Evolutionary conservation across 2,797 vertebrate species (phyloP).

Genomic region (Alcedo atthis): DNA sequence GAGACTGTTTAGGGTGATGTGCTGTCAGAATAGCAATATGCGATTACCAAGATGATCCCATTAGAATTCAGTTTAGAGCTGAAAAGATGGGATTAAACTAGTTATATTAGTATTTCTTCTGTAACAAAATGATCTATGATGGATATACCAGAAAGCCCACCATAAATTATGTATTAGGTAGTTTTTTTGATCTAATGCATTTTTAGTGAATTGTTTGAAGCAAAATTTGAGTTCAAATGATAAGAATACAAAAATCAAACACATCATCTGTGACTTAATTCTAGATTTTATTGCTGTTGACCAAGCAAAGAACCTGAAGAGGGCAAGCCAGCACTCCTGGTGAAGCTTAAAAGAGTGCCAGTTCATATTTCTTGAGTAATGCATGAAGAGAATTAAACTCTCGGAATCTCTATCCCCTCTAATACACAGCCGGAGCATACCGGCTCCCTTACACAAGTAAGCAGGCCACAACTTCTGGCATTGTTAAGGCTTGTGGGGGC

Average conservation of each 20-base stretch:
- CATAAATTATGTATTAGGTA: rapidly evolving
- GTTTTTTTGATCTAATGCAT: not conserved
- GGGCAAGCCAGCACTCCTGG: rapidly evolving
- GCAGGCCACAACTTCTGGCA: rapidly evolving
- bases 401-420: not conserved
- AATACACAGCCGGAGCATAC: not conserved
- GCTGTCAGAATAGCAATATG: not conserved
- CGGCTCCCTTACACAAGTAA: rapidly evolving
- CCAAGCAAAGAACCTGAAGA: not conserved
- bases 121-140: not conserved
- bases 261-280: constrained; percentile 69
- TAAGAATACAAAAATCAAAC: not conserved
- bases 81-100: not conserved
- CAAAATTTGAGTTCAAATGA: not conserved
- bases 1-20: not conserved
- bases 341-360: not conserved
- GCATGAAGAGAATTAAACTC: rapidly evolving
- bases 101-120: not conserved
- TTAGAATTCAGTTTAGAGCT: not conserved
- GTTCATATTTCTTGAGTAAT: rapidly evolving
- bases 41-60: not conserved
- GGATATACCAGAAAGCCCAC: not conserved
- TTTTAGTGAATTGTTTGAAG: not conserved
- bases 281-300: not conserved
- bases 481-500: not conserved